Evolutionary conservation across 2,113 vertebrate species (phyloP), one percentile per base, ranked within the genome.

Genomic region (Eubucco bourcierii): DNA sequence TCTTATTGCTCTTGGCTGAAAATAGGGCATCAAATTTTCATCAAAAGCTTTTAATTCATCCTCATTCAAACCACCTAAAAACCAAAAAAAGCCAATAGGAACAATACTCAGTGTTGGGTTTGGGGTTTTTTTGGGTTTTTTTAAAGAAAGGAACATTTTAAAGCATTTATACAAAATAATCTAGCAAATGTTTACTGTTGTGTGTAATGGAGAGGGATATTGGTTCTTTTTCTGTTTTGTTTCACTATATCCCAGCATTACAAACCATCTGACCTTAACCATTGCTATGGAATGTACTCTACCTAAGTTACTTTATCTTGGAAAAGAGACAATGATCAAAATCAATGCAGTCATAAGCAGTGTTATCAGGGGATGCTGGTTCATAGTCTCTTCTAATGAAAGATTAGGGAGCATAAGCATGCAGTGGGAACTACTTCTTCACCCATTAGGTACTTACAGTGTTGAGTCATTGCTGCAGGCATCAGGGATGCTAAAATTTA

Each of bases 51-150:
- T 97, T 65, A 98, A 95, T 91, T 98, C 98, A 66, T 97, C 95
- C 68, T 96, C 94, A 73, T 93, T 97, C 96, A 98, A 97, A 68
- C 98, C 98, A 96, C 98, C 98, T 98, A 89, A 79, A 81, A 83
- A 84, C 80, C 87, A 80, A 25, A 25, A 37, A 28, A 44, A 93
- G n/a, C 58, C 72, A 92, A 76, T 2, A 92, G 52, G 52, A 23
- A 29, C 12, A 75, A 64, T 88, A 24, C 41, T 96, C 52, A 29
- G 46, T 39, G 37, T 39, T 39, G 37, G 37, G 37, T 37, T n/a
- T n/a, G n/a, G n/a, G n/a, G 15, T 44, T 44, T 17, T 90, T 96
- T 90, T 63, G 71, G 56, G 31, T 80, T 8, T 74, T 27, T 52
- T 55, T 21, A 71, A 82, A 64, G 66, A 10, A 63, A 24, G 58